Conservation (phyloP, 2,113 vertebrate species). For the Mormoops blainvillei region DNA sequence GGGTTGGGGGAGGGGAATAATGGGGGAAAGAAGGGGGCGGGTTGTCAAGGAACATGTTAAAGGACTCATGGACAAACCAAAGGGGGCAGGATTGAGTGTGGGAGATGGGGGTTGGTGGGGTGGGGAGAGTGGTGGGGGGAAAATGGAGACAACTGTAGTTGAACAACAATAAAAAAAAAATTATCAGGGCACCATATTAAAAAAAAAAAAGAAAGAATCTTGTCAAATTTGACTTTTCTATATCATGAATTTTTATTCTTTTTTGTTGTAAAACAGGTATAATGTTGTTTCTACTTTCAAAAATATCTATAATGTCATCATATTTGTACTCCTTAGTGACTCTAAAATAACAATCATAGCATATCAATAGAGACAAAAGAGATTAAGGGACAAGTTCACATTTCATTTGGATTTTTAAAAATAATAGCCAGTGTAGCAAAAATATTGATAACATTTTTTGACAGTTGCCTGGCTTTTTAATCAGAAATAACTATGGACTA, state of each 20-base stretch:
- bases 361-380: constrained; percentile 1
- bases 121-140: too few species aligned
- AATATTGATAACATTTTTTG: constrained; percentile 23
- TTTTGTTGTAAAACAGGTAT: background rate
- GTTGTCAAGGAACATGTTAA: too few species aligned
- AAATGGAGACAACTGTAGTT: too few species aligned
- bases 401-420: constrained; percentile 37
- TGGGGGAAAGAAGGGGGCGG: too few species aligned
- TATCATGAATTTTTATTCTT: background rate
- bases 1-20: too few species aligned
- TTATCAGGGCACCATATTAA: too few species aligned
- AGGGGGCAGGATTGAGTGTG: too few species aligned
- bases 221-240: background rate
- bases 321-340: background rate
- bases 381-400: constrained; percentile 1
- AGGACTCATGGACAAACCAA: too few species aligned
- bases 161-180: too few species aligned
- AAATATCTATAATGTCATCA: background rate
- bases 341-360: background rate
- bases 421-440: background rate
- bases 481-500: constrained; percentile 41
- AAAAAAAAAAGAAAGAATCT: background rate
- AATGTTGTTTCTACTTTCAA: background rate
- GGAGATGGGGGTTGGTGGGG: too few species aligned
- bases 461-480: constrained; percentile 4